Conservation (phyloP, 2,888 invertebrate species). For the Cosmia trapezina region DNA sequence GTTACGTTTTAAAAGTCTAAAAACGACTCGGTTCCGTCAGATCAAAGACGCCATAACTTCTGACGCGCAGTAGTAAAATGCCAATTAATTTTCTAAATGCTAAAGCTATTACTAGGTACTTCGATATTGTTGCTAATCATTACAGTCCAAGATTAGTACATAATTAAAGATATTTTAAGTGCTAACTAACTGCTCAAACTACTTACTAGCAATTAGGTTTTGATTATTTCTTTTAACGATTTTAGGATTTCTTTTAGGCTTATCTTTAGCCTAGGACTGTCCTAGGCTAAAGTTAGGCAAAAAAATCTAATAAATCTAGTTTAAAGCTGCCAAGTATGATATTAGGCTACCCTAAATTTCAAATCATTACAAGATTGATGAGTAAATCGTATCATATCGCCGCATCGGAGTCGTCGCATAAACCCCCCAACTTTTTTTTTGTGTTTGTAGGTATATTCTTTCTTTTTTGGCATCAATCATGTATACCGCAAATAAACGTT, state of each 20-base stretch:
- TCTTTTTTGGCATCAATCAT: too few relatives aligned
- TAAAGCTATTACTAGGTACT: not conserved
- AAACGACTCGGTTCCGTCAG: too few relatives aligned
- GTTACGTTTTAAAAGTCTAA: not conserved
- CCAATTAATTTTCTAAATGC: conserved; percentile 4
- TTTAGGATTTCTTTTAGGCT: too few relatives aligned
- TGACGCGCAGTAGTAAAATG: not conserved
- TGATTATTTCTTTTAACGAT: not conserved
- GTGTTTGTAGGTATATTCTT: too few relatives aligned
- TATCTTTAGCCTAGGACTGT: too few relatives aligned
- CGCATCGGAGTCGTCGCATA: too few relatives aligned
- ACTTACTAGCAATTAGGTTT: not conserved
- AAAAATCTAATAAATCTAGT: too few relatives aligned
- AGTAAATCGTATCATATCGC: not conserved
- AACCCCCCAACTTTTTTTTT: too few relatives aligned
- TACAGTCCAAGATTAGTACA: not conserved
- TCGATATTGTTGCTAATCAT: conserved; percentile 12
- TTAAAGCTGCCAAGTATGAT: too few relatives aligned
- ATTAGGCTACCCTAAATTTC: too few relatives aligned
- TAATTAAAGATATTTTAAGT: not conserved
- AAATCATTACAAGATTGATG: not conserved
- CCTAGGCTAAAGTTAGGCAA: too few relatives aligned
- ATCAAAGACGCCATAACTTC: not conserved
- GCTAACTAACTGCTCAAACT: not conserved
- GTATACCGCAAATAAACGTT: too few relatives aligned